Percentiles rank a stretch among this genome's conserved stretches.
Conservation (phyloP, 2,797 vertebrate species). For the Acanthornis magna region DNA sequence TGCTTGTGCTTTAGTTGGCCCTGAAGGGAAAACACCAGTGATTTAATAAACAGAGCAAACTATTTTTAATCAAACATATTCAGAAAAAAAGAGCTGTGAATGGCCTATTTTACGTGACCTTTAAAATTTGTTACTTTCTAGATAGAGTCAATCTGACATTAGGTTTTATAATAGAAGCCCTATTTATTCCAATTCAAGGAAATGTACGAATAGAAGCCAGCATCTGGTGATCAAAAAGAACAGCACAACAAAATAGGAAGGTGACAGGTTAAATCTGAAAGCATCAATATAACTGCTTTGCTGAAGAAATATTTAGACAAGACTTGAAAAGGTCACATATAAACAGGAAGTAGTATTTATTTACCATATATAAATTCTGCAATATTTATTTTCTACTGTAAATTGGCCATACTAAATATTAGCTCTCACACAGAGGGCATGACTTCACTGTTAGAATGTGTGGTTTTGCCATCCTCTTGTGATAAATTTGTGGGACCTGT, state of each 20-base stretch:
- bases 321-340: neutral
- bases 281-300: neutral
- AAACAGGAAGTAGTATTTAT: neutral
- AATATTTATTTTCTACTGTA: neutral
- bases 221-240: neutral
- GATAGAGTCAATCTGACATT: neutral
- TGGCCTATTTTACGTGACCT: slow-evolving; percentile 38
- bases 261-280: neutral
- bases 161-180: neutral
- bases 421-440: neutral
- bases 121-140: slow-evolving; percentile 43
- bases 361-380: neutral
- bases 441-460: neutral
- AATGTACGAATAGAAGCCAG: neutral
- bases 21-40: neutral
- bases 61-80: slow-evolving; percentile 35
- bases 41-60: slow-evolving; percentile 31
- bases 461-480: neutral
- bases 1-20: neutral
- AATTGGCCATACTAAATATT: neutral
- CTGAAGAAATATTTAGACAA: neutral
- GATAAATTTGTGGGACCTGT: neutral
- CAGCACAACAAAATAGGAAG: neutral
- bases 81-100: neutral
- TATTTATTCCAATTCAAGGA: slow-evolving; percentile 13